Evolutionary conservation across 1,140 invertebrate genomes (phyloP), one percentile per base, ranked within the genome.

Genomic region (Heliconius himera): DNA sequence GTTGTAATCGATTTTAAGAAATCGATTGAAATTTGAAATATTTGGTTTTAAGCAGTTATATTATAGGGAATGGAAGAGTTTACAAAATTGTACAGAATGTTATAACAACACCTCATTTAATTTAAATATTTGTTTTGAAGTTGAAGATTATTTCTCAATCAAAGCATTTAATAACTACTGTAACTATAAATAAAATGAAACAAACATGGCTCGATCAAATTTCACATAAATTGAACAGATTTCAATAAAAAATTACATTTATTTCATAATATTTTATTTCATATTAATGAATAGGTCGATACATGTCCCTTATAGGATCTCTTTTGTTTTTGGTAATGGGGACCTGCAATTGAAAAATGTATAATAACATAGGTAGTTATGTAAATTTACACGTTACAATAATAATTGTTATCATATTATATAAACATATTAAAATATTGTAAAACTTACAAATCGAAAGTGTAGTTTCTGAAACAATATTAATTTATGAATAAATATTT

Each of bases 181-280:
- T 4, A 46, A 46, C 4, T 46, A 4, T 16, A 46, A 46, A 16
- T 46, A 16, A 16, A 5, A 46, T 16, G 13, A 46, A 46, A 46
- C 16, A 46, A 46, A 46, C 4, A 0, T 46, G 0, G 41, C 41
- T 6, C 49, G 18, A 56, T 8, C 1, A 9, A 22, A 22, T 11
- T 22, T 56, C n/a, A 22, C 41, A 46, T 46, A 46, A 0, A 46
- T 22, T 22, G 9, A 56, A 56, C 9, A 22, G 3, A 56, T 2
- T 66, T 26, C 16, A 26, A 26, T 13, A 1, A 26, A 66, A 66
- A 66, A 66, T 66, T 1, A 26, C 60, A 16, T 66, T 66, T 29
- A 66, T 29, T 66, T 66, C 22, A 66, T 22, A 66, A 66, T 29
- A 16, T 66, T 66, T 66, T 66, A 66, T 66, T 66, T 66, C 60